Evolutionary conservation across 2,113 vertebrate genomes (phyloP).

Genomic region (Xyrauchen texanus): DNA sequence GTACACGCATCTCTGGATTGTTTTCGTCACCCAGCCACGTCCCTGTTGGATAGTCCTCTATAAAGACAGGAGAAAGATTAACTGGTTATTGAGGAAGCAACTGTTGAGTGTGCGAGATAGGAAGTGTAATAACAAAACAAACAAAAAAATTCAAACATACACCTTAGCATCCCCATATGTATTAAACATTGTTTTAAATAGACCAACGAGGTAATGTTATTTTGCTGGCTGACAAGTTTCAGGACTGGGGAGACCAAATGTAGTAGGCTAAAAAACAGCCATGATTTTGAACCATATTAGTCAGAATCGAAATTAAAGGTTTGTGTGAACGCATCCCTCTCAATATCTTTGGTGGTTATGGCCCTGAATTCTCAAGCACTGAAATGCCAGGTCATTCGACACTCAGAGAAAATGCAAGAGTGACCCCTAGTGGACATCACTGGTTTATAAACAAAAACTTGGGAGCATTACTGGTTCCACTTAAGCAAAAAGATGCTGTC

Average conservation of each 20-base stretch:
- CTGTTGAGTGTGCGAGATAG: too few species aligned
- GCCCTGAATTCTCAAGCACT: not conserved
- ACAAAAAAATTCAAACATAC: too few species aligned
- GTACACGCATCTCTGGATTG: slow-evolving; percentile 92
- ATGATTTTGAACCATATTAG: not conserved
- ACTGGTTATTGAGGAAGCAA: not conserved
- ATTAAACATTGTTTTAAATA: too few species aligned
- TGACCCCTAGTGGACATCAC: slow-evolving; percentile 47
- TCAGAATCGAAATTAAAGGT: not conserved
- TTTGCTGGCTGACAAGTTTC: too few species aligned
- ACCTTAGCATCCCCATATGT: too few species aligned
- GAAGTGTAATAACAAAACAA: too few species aligned
- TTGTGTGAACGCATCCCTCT: too few species aligned
- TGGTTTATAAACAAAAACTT: not conserved
- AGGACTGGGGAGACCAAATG: too few species aligned
- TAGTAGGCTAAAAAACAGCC: too few species aligned
- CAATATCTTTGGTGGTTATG: too few species aligned
- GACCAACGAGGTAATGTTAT: too few species aligned
- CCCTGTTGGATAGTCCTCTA: slow-evolving; percentile 91
- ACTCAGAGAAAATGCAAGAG: slow-evolving; percentile 33
- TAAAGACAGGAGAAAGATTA: slow-evolving; percentile 34
- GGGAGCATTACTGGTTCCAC: not conserved
- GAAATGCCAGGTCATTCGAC: too few species aligned
- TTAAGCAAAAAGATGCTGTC: not conserved
- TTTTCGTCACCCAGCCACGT: slow-evolving; percentile 97